phyloP scores from a whole-genome alignment of 2,113 vertebrate genomes.

The Pterocles gutturalis region DNA sequence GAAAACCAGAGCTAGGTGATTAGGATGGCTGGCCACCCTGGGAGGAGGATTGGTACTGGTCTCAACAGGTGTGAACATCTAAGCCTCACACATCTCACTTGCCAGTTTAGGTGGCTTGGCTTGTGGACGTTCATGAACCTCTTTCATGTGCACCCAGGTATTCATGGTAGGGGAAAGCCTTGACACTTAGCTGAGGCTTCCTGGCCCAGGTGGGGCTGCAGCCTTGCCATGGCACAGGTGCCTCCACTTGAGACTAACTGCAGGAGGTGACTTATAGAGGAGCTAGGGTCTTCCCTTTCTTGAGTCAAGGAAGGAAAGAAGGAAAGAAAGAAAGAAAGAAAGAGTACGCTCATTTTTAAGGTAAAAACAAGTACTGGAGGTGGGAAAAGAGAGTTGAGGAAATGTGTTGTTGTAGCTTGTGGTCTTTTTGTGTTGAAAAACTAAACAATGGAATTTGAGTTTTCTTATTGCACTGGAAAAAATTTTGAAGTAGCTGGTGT shows the following conservation, averaged over 20 bases:
- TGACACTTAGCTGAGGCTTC: not conserved
- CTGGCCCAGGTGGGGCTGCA: not conserved
- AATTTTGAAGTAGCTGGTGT: not conserved
- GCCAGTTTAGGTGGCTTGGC: not conserved
- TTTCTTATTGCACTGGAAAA: not conserved
- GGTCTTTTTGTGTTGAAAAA: not conserved
- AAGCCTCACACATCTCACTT: not conserved
- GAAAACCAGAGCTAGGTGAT: not conserved
- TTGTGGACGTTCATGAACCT: not conserved
- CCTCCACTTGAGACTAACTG: not conserved
- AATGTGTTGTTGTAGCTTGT: fast-evolving
- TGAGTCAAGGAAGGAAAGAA: fast-evolving
- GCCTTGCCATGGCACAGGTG: not conserved
- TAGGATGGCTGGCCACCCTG: not conserved
- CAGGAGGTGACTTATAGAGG: not conserved
- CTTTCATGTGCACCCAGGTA: not conserved
- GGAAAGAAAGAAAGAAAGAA: not conserved
- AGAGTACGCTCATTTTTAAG: fast-evolving
- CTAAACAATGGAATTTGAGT: fast-evolving
- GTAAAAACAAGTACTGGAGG: not conserved
- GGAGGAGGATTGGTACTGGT: not conserved
- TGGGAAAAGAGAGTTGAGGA: fast-evolving
- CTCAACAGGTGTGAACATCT: fast-evolving
- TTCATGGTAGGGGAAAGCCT: not conserved
- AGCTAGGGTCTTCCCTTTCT: fast-evolving